Evolutionary conservation across 2,888 invertebrate genomes (phyloP).

Genomic region (Cephalotes varians): DNA sequence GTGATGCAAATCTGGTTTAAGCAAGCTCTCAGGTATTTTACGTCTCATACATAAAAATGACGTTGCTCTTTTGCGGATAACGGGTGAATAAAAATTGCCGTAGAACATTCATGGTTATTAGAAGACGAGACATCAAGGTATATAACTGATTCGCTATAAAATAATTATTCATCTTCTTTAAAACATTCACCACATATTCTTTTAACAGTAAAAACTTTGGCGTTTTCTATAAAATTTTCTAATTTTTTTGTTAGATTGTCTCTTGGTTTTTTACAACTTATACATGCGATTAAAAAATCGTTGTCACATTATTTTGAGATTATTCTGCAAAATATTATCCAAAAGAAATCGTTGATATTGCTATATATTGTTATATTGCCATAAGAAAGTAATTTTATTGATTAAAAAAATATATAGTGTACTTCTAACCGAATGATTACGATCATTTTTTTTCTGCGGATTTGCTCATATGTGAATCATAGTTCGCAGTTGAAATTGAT

Average conservation of each 20-base stretch:
- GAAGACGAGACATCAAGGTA: neutral
- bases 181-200: neutral
- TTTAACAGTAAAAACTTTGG: neutral
- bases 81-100: constrained; percentile 24
- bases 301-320: neutral
- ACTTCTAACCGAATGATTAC: neutral
- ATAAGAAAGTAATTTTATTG: neutral
- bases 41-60: constrained; percentile 43
- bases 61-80: constrained; percentile 27
- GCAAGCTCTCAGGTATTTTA: constrained; percentile 23
- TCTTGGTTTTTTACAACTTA: neutral
- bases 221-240: neutral
- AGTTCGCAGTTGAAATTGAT: constrained; percentile 16
- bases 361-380: neutral
- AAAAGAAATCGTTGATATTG: neutral
- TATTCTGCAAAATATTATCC: neutral
- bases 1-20: constrained; percentile 34
- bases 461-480: neutral
- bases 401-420: neutral
- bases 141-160: constrained; percentile 12
- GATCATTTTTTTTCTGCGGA: neutral
- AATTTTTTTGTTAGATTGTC: neutral
- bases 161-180: neutral
- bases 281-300: neutral
- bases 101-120: constrained; percentile 7